phyloP scores from a whole-genome alignment of 2,888 invertebrate genomes.

The Leptinotarsa peninsularis region DNA sequence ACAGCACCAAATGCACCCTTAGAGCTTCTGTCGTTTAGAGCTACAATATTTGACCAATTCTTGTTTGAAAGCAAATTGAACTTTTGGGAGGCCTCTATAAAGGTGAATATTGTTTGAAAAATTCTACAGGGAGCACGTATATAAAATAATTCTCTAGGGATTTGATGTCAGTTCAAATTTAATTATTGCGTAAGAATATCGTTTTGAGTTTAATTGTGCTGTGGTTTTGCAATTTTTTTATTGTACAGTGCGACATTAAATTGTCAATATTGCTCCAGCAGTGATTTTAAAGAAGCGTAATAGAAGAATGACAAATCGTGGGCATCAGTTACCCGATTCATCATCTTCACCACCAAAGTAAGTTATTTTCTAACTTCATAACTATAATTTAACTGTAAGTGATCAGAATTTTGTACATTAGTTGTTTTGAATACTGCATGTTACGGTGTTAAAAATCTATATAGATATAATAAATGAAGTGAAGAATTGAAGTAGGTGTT shows the following conservation, averaged over 20 bases:
- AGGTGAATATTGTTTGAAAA: neutral
- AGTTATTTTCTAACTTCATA: constrained; percentile 43
- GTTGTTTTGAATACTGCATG: too few relatives aligned
- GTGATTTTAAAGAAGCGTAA: constrained; percentile 45
- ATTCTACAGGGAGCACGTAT: constrained; percentile 39
- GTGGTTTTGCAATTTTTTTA: constrained; percentile 10
- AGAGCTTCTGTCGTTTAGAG: neutral
- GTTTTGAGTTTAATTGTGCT: constrained; percentile 19
- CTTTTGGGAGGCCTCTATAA: neutral
- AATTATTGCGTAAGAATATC: constrained; percentile 26
- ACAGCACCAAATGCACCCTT: constrained; percentile 1
- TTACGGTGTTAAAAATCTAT: too few relatives aligned
- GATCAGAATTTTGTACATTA: too few relatives aligned
- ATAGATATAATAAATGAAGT: too few relatives aligned
- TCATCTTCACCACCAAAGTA: constrained; percentile 80
- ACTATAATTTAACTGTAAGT: too few relatives aligned
- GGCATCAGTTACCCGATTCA: constrained; percentile 73
- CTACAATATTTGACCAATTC: neutral
- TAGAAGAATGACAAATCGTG: constrained; percentile 46
- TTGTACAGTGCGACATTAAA: constrained; percentile 31
- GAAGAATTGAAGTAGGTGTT: too few relatives aligned
- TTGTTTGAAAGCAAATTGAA: neutral
- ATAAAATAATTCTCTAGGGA: constrained; percentile 54
- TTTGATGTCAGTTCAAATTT: constrained; percentile 43
- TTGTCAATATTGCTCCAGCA: constrained; percentile 47